phyloP scores from a whole-genome alignment of 2,113 vertebrate species.

The Parus major region DNA sequence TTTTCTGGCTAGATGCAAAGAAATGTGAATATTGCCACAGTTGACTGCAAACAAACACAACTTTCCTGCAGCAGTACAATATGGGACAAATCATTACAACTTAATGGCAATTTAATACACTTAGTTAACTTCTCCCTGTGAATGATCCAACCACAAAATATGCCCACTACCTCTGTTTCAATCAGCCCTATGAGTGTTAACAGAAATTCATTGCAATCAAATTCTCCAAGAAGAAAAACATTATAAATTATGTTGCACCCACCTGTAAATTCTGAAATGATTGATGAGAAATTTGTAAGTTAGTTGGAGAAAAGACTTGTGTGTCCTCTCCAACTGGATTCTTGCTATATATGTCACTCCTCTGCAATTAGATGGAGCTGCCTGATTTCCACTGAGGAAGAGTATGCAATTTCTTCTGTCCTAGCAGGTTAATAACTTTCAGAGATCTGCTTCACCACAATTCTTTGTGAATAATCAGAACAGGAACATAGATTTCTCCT shows the following conservation, averaged over 20 bases:
- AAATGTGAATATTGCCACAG: neutral
- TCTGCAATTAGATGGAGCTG: neutral
- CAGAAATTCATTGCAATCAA: neutral
- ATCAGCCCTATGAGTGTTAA: neutral
- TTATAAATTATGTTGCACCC: neutral
- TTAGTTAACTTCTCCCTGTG: neutral
- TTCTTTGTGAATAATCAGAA: neutral
- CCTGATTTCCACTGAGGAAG: neutral
- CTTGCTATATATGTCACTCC: neutral
- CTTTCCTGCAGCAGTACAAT: neutral
- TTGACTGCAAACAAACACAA: neutral
- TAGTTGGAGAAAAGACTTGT: neutral
- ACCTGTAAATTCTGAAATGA: neutral
- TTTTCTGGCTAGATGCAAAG: neutral
- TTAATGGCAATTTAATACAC: neutral
- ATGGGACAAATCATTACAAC: neutral
- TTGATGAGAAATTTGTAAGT: accelerated
- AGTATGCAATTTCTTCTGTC: neutral
- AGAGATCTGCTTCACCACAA: neutral
- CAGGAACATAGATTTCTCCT: neutral
- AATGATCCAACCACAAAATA: neutral
- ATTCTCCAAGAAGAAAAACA: neutral
- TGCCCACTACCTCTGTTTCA: neutral
- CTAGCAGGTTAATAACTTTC: neutral
- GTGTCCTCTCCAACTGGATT: neutral